Evolutionary conservation across 1,140 invertebrate species (phyloP), one percentile per base, ranked within the genome.

Genomic region (Neelides sp.): DNA sequence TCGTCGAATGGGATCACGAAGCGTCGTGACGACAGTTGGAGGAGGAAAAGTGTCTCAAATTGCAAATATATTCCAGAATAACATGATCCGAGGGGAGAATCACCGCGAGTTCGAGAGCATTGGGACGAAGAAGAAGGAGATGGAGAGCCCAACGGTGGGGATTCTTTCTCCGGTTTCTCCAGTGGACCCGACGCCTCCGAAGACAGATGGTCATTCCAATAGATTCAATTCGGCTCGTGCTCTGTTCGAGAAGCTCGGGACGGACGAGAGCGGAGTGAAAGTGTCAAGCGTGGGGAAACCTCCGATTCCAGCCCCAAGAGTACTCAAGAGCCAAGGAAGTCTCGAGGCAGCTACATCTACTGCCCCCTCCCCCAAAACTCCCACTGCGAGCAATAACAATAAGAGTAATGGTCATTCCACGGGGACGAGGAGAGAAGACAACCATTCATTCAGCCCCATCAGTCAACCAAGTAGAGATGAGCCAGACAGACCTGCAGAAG

Each of bases 221-320:
- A 71, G 90, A 41, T 94, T 95, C 68, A 92, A 92, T 64, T 89
- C 84, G 67, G 90, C 90, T 1, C 72, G 87, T 27, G 89, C 89
- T 22, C 73, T 95, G 20, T 94, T 95, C 68, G 89, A 93, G 66
- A 89, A 90, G 63, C 72, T 94, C 48, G 87, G 87, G 20, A 80
- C 83, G 50, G 80, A 84, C 58, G 79, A 78, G 62, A 71, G 74
- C 53, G 65, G 56, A 23, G 23, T 36, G 10, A 20, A 15, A 12
- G 48, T 40, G 4, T 4, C 26, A 17, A 15, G 36, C n/a, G 30
- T 7, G 8, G 15, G 23, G n/a, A 40, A 40, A n/a, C n/a, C 23
- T 3, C 17, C 15, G 13, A n/a, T 15, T 39, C 24, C 35, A 2
- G 3, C 27, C 20, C 8, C 30, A 26, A 32, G 28, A 34, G 10